Base-by-base conservation (phyloP, 1,140 invertebrate genomes). In the Scaptomyza montana region DNA sequence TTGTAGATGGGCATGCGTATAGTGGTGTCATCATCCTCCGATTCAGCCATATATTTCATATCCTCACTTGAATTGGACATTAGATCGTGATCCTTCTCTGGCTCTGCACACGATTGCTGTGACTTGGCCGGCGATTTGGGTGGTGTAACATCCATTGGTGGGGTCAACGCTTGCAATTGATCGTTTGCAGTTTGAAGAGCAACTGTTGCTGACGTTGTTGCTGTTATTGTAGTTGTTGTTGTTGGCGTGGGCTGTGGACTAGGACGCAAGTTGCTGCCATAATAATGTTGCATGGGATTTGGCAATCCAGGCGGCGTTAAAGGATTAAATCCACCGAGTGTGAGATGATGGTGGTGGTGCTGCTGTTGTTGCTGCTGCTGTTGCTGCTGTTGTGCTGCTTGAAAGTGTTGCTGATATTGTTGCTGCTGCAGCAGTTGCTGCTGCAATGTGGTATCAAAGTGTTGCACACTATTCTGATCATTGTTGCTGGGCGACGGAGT, bases 1-100 rank as follows among this genome's bases (percentile, higher is more conserved):
- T 97, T 97, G 4, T 97, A 94, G 54, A 95, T 94, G 2, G 96
- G 95, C 10, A 95, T 93, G 9, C 94, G 91, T 0, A 96, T 91
- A 36, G 64, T 90, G 8, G 94, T 94, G 4, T 96, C 95, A 13
- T 96, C 95, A 33, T 94, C 93, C 12, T 93, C 94, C 3, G 94
- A 94, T 50, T 91, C 92, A 16, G 93, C 92, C 12, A 93, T 65
- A 47, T 90, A 90, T 16, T 90, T 90, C 76, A 92, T 85, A 33
- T 92, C 90, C 93, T 70, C 93, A 76, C 61, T 93, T 86, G 63
- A 93, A 92, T 68, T 93, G 80, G 93, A 93, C 19, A 92, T 92
- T 64, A 92, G 92, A 47, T 94, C 92, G 46, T 92, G 86, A 12
- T 92, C 90, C 56, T 91, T 86, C 46, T 91, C 90, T 0, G 67